Conservation (phyloP, 2,888 invertebrate genomes). For the Drosophila vallismaia region DNA sequence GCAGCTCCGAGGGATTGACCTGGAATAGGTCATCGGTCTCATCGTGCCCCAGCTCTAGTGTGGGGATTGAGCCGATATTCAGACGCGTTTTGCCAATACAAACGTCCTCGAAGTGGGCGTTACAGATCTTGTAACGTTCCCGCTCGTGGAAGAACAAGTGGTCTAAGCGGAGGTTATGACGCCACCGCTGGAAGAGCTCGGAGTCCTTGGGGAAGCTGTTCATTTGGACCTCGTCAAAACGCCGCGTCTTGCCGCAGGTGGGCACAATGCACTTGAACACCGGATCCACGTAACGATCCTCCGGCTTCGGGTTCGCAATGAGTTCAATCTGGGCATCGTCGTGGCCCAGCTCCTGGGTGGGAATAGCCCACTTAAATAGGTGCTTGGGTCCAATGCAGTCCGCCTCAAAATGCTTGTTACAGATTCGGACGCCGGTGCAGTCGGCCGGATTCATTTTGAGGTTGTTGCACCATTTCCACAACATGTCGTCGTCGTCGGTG, state of each 20-base stretch:
- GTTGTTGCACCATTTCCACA: conserved; percentile 81
- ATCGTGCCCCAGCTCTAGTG: conserved; percentile 75
- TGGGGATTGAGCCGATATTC: conserved; percentile 76
- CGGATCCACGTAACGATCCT: conserved; percentile 72
- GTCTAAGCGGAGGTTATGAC: conserved; percentile 76
- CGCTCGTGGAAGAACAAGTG: conserved; percentile 75
- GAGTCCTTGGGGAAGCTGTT: conserved; percentile 80
- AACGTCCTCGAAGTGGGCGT: conserved; percentile 78
- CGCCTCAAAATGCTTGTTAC: conserved; percentile 76
- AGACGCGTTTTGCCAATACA: conserved; percentile 78
- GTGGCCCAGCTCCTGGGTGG: conserved; percentile 73
- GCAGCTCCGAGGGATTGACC: conserved; percentile 73
- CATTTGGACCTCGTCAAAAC: conserved; percentile 80
- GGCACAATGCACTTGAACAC: conserved; percentile 79
- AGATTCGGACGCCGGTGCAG: conserved; percentile 79
- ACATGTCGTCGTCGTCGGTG: conserved; percentile 77
- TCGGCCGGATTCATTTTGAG: conserved; percentile 79
- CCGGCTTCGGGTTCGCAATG: conserved; percentile 72
- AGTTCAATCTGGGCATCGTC: conserved; percentile 73
- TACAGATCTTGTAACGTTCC: conserved; percentile 81
- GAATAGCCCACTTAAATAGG: conserved; percentile 78
- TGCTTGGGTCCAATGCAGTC: conserved; percentile 78
- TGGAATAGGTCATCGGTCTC: conserved; percentile 70
- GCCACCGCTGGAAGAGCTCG: conserved; percentile 71
- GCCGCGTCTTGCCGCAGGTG: conserved; percentile 79